A percentile compares a stretch with the other conserved stretches of the same genome.
phyloP scores from a whole-genome alignment of 2,113 vertebrate genomes.

The Takifugu bimaculatus region DNA sequence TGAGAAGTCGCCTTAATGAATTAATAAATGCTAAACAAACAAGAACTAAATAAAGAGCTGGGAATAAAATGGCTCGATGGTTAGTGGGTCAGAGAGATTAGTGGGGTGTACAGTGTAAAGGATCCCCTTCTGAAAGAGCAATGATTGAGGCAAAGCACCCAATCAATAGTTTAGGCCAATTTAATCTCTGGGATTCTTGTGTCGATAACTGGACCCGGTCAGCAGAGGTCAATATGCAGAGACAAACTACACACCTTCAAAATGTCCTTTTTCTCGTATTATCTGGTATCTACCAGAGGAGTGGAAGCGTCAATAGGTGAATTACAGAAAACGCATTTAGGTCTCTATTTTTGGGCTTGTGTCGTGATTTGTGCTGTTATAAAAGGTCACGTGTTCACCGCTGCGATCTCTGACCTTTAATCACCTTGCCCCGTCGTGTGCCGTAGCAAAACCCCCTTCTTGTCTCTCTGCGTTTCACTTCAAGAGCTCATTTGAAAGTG shows the following conservation, averaged over 20 bases:
- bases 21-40: constrained; percentile 69
- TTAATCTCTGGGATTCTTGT: constrained; percentile 68
- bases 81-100: constrained; percentile 69
- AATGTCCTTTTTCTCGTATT: constrained; percentile 47
- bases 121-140: constrained; percentile 61
- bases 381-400: constrained; percentile 23
- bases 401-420: constrained; percentile 28
- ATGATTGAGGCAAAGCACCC: constrained; percentile 62
- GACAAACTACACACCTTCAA: constrained; percentile 63
- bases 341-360: constrained; percentile 22
- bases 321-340: constrained; percentile 46
- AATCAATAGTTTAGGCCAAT: constrained; percentile 64
- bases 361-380: not conserved
- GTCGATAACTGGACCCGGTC: constrained; percentile 59
- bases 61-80: constrained; percentile 60
- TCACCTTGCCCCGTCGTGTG: constrained; percentile 3
- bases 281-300: constrained; percentile 35
- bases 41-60: constrained; percentile 62
- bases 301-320: constrained; percentile 46
- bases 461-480: constrained; percentile 41
- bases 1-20: constrained; percentile 66
- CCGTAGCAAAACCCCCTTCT: constrained; percentile 48
- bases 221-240: constrained; percentile 62
- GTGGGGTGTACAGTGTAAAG: constrained; percentile 59
- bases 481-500: constrained; percentile 71